phyloP scores from a whole-genome alignment of 2,113 vertebrate genomes.

The Nibea albiflora region DNA sequence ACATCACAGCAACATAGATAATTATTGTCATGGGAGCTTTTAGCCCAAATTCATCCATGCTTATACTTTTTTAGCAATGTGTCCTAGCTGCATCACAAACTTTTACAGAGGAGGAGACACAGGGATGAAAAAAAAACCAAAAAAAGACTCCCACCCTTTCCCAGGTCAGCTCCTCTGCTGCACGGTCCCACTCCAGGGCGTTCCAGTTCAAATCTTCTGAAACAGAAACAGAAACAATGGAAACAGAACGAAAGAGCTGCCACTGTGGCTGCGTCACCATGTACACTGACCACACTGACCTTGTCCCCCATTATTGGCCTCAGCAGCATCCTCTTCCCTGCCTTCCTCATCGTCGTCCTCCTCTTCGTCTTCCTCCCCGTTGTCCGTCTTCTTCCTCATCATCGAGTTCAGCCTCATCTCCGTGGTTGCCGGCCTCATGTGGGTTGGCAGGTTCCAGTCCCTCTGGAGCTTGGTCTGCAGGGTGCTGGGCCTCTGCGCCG shows the following conservation, averaged over 20 bases:
- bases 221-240: constrained; percentile 50
- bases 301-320: constrained; percentile 93
- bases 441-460: constrained; percentile 37
- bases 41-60: neutral
- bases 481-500: constrained; percentile 23
- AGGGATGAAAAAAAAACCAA: neutral
- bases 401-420: constrained; percentile 57
- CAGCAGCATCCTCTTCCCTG: constrained; percentile 91
- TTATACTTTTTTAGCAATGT: neutral
- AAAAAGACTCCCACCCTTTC: constrained; percentile 88
- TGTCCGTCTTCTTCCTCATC: constrained; percentile 50
- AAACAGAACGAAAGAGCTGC: neutral
- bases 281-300: constrained; percentile 74
- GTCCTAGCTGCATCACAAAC: neutral
- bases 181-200: constrained; percentile 96
- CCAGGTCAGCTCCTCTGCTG: constrained; percentile 97
- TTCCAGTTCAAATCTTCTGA: constrained; percentile 99
- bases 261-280: too few species aligned
- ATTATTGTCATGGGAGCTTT: neutral
- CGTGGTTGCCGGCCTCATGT: constrained; percentile 43
- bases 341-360: constrained; percentile 90
- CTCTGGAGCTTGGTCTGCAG: constrained; percentile 33
- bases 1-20: neutral
- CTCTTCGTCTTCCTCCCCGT: constrained; percentile 91
- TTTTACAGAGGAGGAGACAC: neutral